Base-by-base conservation (phyloP, 2,113 vertebrate species). In the Psilopsiagon aymara region DNA sequence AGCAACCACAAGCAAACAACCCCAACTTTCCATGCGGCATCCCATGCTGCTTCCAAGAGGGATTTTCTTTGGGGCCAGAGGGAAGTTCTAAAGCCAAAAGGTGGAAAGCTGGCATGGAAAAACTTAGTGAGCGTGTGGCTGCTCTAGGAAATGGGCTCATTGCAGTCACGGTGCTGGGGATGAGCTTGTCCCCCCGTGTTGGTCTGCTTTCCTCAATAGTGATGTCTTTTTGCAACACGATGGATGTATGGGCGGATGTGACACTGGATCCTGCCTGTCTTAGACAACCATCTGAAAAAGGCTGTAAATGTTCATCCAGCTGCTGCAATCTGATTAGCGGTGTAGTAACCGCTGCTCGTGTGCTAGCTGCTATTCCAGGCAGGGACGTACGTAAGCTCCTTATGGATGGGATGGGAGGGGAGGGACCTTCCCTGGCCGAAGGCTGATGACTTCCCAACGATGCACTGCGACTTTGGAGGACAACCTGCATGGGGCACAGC, bases 141-240 rank as follows among this genome's bases (percentile, higher is more conserved):
- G 10, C 19, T 24, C 20, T 16, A 10, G 60, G 5, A 13, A 35
- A 27, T 1, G 41, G 68, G 7, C 23, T 88, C 28, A 3, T 5
- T 14, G 35, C 19, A 67, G 57, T 41, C 11, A 0, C 5, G 41
- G 4, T 8, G 64, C 35, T 6, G 17, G 43, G 64, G 3, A 47
- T 69, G 47, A 23, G 53, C 5, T 33, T 23, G 29, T 10, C 12
- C 25, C 28, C 6, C 18, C 4, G 0, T 0, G 13, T 4, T 16
- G 46, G 13, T 11, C 46, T 4, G 18, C 11, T 62, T 35, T 59
- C 27, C 63, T 73, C 5, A 0, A n/a, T 11, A 0, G 21, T 3
- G 73, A 10, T 11, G 41, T 4, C 27, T 35, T 33, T 35, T 11
- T 7, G 52, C 44, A 11, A 9, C 1, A 3, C 6, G 17, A 11